Evolutionary conservation across 2,888 invertebrate genomes (phyloP).

Genomic region (Cheilosia vulpina): DNA sequence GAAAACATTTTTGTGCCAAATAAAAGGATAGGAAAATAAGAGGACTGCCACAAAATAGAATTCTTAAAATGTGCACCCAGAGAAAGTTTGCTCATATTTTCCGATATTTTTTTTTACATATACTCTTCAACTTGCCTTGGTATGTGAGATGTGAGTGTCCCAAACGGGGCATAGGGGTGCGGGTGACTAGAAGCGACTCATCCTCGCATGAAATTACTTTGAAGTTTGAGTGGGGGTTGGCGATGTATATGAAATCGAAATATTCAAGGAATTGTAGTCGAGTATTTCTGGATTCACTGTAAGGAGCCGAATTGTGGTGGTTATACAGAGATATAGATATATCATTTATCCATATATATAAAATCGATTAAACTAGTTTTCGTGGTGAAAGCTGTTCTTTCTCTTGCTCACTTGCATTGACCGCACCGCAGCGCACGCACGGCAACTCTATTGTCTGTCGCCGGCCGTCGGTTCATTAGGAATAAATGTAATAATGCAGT

Average conservation of each 20-base stretch:
- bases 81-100: constrained; percentile 47
- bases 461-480: constrained; percentile 11
- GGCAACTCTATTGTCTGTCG: neutral
- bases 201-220: constrained; percentile 28
- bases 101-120: neutral
- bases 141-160: constrained; percentile 10
- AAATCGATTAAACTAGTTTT: too few species aligned
- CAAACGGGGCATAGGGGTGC: constrained; percentile 17
- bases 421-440: neutral
- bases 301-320: neutral
- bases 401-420: too few species aligned
- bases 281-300: neutral
- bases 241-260: neutral
- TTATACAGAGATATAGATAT: too few species aligned
- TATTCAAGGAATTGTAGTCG: constrained; percentile 9
- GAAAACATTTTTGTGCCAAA: constrained; percentile 1
- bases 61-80: constrained; percentile 37
- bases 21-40: neutral
- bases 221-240: constrained; percentile 5
- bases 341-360: too few species aligned
- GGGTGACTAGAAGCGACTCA: neutral
- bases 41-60: constrained; percentile 48
- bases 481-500: constrained; percentile 49
- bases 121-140: neutral
- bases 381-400: too few species aligned